Percentiles rank a stretch among this genome's conserved stretches.
Evolutionary conservation across 1,140 invertebrate species (phyloP).

Genomic region (Anoplophora glabripennis): DNA sequence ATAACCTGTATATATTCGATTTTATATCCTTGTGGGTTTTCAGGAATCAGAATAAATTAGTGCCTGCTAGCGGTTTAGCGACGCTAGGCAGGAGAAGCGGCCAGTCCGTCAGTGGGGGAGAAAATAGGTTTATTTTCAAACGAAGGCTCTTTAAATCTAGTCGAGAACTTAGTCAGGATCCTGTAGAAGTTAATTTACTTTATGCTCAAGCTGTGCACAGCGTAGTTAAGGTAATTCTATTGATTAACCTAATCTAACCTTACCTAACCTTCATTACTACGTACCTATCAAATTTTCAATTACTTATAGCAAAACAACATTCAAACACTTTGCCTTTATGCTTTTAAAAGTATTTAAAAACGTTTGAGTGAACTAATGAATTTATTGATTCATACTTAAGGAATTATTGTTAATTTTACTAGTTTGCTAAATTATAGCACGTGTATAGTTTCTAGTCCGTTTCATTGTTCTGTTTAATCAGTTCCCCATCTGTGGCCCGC

Average conservation of each 20-base stretch:
- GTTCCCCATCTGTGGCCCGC: no score
- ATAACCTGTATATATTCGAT: constrained; percentile 7
- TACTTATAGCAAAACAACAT: no score
- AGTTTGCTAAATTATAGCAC: no score
- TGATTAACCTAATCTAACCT: neutral
- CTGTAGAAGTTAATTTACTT: constrained; percentile 90
- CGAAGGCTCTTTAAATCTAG: constrained; percentile 84
- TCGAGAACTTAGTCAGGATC: constrained; percentile 91
- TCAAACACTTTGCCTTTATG: no score
- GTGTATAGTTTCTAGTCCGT: no score
- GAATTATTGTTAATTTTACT: no score
- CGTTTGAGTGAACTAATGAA: no score
- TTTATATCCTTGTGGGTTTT: constrained; percentile 20
- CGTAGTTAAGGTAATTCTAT: constrained; percentile 85
- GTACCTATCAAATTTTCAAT: no score
- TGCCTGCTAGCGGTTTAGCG: constrained; percentile 56
- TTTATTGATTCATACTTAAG: no score
- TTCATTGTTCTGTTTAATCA: no score
- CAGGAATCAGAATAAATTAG: constrained; percentile 64
- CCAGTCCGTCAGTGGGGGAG: constrained; percentile 69
- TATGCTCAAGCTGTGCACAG: constrained; percentile 94
- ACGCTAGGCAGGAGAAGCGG: constrained; percentile 56
- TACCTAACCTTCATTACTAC: neutral
- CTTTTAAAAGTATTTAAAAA: no score
- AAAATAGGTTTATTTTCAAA: constrained; percentile 92